Conservation (phyloP, 2,113 vertebrate species). For the Carassius auratus region DNA sequence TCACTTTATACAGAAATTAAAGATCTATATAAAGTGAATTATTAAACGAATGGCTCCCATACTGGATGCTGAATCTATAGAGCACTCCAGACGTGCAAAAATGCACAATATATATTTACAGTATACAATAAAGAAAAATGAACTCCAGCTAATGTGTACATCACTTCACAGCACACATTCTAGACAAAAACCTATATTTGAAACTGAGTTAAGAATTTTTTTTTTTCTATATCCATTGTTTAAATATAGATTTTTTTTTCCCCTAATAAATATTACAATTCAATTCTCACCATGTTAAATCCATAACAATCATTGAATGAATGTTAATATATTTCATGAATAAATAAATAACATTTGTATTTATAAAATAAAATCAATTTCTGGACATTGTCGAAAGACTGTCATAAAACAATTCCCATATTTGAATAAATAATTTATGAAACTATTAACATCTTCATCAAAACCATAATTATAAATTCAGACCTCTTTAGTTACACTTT, state of each 20-base stretch:
- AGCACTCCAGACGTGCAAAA: neutral
- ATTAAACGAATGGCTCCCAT: neutral
- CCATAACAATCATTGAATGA: neutral
- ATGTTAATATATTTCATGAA: neutral
- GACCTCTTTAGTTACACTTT: neutral
- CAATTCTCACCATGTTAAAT: neutral
- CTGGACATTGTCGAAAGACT: too few species aligned
- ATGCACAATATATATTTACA: neutral
- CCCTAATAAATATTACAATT: neutral
- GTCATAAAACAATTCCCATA: neutral
- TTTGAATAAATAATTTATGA: neutral
- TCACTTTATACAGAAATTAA: neutral
- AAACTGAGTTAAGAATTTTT: neutral
- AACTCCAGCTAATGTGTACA: neutral
- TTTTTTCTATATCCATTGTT: neutral
- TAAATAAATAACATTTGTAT: neutral
- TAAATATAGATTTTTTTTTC: neutral
- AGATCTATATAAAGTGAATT: neutral
- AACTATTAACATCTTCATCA: neutral
- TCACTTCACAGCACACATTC: neutral
- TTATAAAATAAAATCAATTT: too few species aligned
- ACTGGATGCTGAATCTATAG: neutral
- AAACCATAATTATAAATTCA: neutral
- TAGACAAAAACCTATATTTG: neutral
- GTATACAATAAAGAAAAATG: neutral